These are phyloP conservation scores for Geococcyx californianus DNA, from an alignment of 2,113 vertebrate species.

Conservation along the genomic window DNA sequence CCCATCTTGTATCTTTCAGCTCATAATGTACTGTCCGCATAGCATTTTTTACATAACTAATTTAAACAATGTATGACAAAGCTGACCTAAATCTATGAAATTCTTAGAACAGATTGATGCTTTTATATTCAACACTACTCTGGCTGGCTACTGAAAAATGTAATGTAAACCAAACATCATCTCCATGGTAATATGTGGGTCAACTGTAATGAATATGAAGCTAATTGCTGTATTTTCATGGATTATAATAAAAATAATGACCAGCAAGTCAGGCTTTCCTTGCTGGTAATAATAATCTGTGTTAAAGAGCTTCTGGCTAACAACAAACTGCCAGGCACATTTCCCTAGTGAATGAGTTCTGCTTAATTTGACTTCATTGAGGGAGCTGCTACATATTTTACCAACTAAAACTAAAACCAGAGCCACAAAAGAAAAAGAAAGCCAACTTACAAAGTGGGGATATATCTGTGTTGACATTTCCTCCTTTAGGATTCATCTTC, in stretches of 20 bases:
- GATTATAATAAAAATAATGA: slow-evolving; percentile 58
- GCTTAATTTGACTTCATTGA: slow-evolving; percentile 35
- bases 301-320: slow-evolving; percentile 24
- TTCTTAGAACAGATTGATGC: background rate
- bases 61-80: background rate
- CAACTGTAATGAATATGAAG: slow-evolving; percentile 33
- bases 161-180: slow-evolving; percentile 4
- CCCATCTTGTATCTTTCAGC: background rate
- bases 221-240: slow-evolving; percentile 37
- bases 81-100: background rate
- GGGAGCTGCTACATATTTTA: background rate
- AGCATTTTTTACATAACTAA: background rate
- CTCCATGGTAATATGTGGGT: slow-evolving; percentile 39
- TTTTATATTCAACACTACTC: background rate
- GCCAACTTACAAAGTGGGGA: slow-evolving; percentile 85
- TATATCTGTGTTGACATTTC: slow-evolving; percentile 73
- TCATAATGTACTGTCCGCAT: background rate
- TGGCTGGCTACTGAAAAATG: background rate
- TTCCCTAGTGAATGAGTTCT: slow-evolving; percentile 9
- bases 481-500: slow-evolving; percentile 85
- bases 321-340: slow-evolving; percentile 1
- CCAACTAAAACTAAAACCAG: background rate
- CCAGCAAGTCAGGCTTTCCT: slow-evolving; percentile 42
- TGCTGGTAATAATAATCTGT: background rate
- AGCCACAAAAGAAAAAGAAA: background rate